A percentile compares a stretch with the other conserved stretches of the same genome.
These are phyloP conservation scores for Brachionichthys hirsutus DNA, from an alignment of 2,113 vertebrate species.

Conservation along the genomic window DNA sequence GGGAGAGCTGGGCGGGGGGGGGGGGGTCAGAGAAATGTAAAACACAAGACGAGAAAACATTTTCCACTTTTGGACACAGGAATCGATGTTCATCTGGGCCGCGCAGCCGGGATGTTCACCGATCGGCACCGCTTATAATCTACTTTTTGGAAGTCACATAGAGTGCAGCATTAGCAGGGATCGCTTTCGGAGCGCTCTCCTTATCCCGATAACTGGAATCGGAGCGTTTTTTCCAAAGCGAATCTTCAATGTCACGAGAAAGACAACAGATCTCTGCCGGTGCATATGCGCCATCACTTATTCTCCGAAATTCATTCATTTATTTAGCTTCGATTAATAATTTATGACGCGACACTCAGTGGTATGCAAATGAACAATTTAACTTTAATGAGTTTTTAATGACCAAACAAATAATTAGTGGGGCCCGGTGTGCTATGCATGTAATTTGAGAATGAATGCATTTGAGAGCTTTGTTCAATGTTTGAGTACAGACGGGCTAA, in stretches of 20 bases:
- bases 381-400: slow-evolving; percentile 86
- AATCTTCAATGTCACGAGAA: slow-evolving; percentile 74
- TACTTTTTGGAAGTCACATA: slow-evolving; percentile 44
- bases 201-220: slow-evolving; percentile 30
- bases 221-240: slow-evolving; percentile 27
- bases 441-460: slow-evolving; percentile 78
- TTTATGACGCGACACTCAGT: slow-evolving; percentile 81
- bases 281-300: slow-evolving; percentile 78
- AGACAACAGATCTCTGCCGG: slow-evolving; percentile 69
- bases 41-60: slow-evolving; percentile 49
- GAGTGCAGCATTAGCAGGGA: slow-evolving; percentile 17
- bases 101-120: slow-evolving; percentile 41
- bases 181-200: too few species aligned
- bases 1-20: background rate
- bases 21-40: slow-evolving; percentile 52
- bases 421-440: slow-evolving; percentile 75
- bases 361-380: slow-evolving; percentile 83
- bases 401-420: slow-evolving; percentile 84
- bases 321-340: slow-evolving; percentile 85
- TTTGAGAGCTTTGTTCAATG: slow-evolving; percentile 73
- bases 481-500: slow-evolving; percentile 69
- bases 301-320: slow-evolving; percentile 81
- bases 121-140: slow-evolving; percentile 45
- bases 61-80: slow-evolving; percentile 41
- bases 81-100: slow-evolving; percentile 41